These are phyloP conservation scores for Heterodera schachtii DNA, from an alignment of 1,140 invertebrate genomes.

Conservation along the genomic window DNA sequence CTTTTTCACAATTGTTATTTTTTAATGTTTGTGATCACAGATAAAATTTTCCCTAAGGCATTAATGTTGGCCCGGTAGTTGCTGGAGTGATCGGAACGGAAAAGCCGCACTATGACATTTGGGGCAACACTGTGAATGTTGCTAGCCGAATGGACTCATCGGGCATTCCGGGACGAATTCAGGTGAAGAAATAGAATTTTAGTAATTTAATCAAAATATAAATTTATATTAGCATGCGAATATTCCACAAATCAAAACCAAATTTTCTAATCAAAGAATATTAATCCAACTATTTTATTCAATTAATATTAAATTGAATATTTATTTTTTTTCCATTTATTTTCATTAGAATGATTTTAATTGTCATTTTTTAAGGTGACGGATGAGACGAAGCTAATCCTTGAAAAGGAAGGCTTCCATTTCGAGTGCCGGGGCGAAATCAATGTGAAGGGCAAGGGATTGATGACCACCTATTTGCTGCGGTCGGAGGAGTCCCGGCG, in stretches of 20 bases:
- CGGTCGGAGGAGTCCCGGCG: not conserved
- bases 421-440: constrained; percentile 64
- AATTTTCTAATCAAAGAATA: too few relatives aligned
- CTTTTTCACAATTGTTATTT: too few relatives aligned
- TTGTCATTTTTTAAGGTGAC: constrained; percentile 73
- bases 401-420: constrained; percentile 60
- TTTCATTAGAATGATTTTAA: constrained; percentile 13
- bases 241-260: not conserved
- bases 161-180: constrained; percentile 54
- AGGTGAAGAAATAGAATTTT: constrained; percentile 26
- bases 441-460: constrained; percentile 62
- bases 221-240: not conserved
- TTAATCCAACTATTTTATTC: too few relatives aligned
- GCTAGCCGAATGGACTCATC: constrained; percentile 69
- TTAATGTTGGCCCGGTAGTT: constrained; percentile 65
- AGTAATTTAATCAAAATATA: too few relatives aligned
- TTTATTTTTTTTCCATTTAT: too few relatives aligned
- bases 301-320: too few relatives aligned
- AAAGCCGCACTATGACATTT: constrained; percentile 94
- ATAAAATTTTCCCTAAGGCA: constrained; percentile 47
- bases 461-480: constrained; percentile 48
- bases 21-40: too few relatives aligned
- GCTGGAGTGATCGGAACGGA: constrained; percentile 91
- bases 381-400: constrained; percentile 61
- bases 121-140: constrained; percentile 93